Evolutionary conservation across 1,140 invertebrate species (phyloP).

Genomic region (Neodiprion virginianus): DNA sequence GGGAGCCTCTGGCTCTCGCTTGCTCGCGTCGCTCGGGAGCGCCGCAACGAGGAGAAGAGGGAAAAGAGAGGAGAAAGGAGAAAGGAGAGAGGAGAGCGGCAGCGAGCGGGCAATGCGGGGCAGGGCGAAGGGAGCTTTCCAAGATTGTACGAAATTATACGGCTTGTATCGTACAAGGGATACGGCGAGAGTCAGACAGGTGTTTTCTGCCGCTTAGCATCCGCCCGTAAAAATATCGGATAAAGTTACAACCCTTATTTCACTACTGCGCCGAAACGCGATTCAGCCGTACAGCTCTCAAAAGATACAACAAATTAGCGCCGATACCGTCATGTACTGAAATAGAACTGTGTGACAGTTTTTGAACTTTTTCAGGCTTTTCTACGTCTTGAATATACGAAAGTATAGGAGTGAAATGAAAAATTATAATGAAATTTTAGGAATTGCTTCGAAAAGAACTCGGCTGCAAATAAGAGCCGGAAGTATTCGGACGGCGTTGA

Average conservation of each 20-base stretch:
- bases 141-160: slow-evolving; percentile 53
- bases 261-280: neutral
- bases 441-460: too few relatives aligned
- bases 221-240: neutral
- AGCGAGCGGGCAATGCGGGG: neutral
- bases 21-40: slow-evolving; percentile 24
- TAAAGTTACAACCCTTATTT: neutral
- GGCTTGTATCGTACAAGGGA: slow-evolving; percentile 40
- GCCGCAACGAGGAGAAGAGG: neutral
- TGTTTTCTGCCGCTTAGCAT: neutral
- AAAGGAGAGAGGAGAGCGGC: slow-evolving; percentile 18
- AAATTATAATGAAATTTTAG: too few relatives aligned
- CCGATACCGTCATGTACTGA: too few relatives aligned
- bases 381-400: too few relatives aligned
- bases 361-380: too few relatives aligned
- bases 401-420: too few relatives aligned
- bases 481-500: too few relatives aligned
- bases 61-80: slow-evolving; percentile 11
- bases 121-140: slow-evolving; percentile 29
- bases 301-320: too few relatives aligned
- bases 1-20: slow-evolving; percentile 39
- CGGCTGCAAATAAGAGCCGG: too few relatives aligned
- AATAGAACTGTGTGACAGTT: too few relatives aligned
- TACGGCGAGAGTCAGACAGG: neutral
- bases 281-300: too few relatives aligned